Evolutionary conservation across 1,140 invertebrate genomes (phyloP).

Genomic region (Platyura marginata): DNA sequence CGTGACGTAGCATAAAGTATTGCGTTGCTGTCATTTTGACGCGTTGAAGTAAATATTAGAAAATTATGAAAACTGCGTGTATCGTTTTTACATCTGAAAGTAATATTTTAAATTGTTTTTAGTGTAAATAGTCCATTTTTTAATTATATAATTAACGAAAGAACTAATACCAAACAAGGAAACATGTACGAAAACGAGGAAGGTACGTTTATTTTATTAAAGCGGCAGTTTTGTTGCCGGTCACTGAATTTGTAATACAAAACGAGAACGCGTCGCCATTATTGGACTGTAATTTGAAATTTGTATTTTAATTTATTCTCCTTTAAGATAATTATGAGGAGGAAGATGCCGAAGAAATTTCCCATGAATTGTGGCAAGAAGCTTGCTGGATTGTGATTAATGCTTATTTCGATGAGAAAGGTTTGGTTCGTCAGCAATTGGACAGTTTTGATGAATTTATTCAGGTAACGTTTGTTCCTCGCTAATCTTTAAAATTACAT

Average conservation of each 20-base stretch:
- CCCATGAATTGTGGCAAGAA: slow-evolving; percentile 93
- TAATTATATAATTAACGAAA: too few species aligned
- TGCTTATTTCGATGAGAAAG: slow-evolving; percentile 98
- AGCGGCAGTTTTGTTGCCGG: too few species aligned
- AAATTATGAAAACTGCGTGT: too few species aligned
- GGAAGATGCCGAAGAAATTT: slow-evolving; percentile 76
- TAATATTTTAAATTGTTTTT: too few species aligned
- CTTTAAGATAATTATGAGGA: slow-evolving; percentile 33
- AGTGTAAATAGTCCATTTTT: too few species aligned
- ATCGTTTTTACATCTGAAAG: too few species aligned
- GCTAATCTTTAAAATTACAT: background rate
- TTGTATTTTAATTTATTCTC: background rate
- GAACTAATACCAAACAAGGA: too few species aligned
- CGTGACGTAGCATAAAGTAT: too few species aligned
- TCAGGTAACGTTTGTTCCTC: slow-evolving; percentile 34
- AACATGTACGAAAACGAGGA: slow-evolving; percentile 24
- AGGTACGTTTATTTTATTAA: slow-evolving; percentile 11
- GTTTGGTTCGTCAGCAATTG: slow-evolving; percentile 92
- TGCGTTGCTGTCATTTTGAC: too few species aligned
- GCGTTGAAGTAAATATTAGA: too few species aligned
- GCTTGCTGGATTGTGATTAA: slow-evolving; percentile 99
- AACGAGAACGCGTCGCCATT: slow-evolving; percentile 15
- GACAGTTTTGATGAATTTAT: slow-evolving; percentile 99
- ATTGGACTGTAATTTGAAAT: too few species aligned
- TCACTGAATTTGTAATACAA: slow-evolving; percentile 7